phyloP scores from a whole-genome alignment of 2,113 vertebrate species.

The Semnornis frantzii region DNA sequence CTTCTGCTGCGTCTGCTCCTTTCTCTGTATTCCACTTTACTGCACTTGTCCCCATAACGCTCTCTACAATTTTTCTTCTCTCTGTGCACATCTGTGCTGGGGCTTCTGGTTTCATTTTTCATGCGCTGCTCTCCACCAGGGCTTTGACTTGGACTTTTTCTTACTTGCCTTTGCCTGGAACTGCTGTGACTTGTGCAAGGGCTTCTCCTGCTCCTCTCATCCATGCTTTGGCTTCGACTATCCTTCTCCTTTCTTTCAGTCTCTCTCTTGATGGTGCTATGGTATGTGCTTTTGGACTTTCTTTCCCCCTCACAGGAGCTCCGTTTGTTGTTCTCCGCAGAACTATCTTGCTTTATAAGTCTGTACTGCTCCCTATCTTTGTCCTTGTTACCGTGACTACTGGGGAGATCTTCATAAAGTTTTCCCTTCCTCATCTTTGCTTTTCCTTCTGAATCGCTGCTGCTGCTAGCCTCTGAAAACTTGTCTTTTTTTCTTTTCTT shows the following conservation, averaged over 20 bases:
- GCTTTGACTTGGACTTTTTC: slow-evolving; percentile 66
- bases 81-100: neutral
- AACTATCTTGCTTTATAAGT: slow-evolving; percentile 63
- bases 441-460: slow-evolving; percentile 76
- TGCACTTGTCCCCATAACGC: neutral
- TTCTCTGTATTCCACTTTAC: slow-evolving; percentile 15
- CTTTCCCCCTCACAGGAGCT: slow-evolving; percentile 67
- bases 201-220: slow-evolving; percentile 55
- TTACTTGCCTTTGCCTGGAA: slow-evolving; percentile 65
- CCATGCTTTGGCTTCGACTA: slow-evolving; percentile 71
- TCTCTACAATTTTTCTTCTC: slow-evolving; percentile 12
- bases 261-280: slow-evolving; percentile 55
- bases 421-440: slow-evolving; percentile 76
- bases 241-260: slow-evolving; percentile 54
- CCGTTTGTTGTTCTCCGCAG: slow-evolving; percentile 62
- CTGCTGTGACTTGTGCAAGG: slow-evolving; percentile 44
- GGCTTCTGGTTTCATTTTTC: slow-evolving; percentile 43
- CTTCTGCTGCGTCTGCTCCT: slow-evolving; percentile 60
- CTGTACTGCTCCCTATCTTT: slow-evolving; percentile 61
- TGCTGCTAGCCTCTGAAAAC: slow-evolving; percentile 77
- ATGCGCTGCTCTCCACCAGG: slow-evolving; percentile 10
- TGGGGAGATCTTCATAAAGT: slow-evolving; percentile 66
- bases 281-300: slow-evolving; percentile 73
- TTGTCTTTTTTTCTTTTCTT: slow-evolving; percentile 80
- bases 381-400: slow-evolving; percentile 72